Base-by-base conservation (phyloP, 1,140 invertebrate species). In the Rhopalosiphum padi region DNA sequence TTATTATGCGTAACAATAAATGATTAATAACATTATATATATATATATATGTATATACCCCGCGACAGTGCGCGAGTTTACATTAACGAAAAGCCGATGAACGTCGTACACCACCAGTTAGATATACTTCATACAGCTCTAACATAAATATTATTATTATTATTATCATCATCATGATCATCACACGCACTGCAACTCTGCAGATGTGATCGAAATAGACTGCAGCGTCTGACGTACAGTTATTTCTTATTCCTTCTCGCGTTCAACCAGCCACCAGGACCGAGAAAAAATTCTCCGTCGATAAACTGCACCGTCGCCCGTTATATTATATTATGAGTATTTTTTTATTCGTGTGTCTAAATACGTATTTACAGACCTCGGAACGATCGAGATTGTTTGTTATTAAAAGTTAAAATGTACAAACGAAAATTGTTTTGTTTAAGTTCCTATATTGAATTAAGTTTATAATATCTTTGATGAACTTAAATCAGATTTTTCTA, bases 131-230 rank as follows among this genome's bases (percentile, higher is more conserved):
- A n/a, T 77, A 15, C 60, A 77, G n/a, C n/a, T 77, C 11, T 77
- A 77, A 77, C 60, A 77, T 77, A 77, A 77, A n/a, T 77, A 77
- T 77, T 77, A 77, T 77, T n/a, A 68, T 30, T n/a, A 77, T 35
- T 77, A 77, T 18, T 35, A 77, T 18, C 21, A 77, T 21, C 5
- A 68, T 68, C 30, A 77, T 21, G 6, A 68, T 68, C 30, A 30
- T n/a, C 60, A n/a, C 60, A 77, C 30, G 60, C 60, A 68, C 60
- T 68, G 60, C 30, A 77, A 77, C 60, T 77, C 60, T 77, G 60
- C 30, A 77, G 60, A 77, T 77, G 60, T 21, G 60, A 77, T 77
- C 60, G 60, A 77, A 77, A 77, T 77, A 77, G 60, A 77, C 60
- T 77, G 60, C 11, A 35, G 30, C n/a, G 60, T n/a, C 30, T n/a